phyloP scores from a whole-genome alignment of 2,113 vertebrate species.

The Macheiramphus alcinus region DNA sequence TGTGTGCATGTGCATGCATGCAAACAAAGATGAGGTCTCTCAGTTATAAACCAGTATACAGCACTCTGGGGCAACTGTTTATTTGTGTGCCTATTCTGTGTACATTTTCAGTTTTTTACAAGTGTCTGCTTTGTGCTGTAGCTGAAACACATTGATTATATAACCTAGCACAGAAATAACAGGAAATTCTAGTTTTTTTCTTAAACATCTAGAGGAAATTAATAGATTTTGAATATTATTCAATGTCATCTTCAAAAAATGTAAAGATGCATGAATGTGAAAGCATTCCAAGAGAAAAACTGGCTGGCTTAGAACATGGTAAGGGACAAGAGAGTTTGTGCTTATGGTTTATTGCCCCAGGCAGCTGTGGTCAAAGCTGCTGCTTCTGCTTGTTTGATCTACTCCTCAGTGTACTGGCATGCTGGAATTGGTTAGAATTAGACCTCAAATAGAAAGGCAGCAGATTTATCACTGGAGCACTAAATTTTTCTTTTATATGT shows the following conservation, averaged over 20 bases:
- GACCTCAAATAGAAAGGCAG: background rate
- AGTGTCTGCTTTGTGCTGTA: background rate
- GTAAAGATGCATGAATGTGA: background rate
- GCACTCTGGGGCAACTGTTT: background rate
- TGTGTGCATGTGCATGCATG: background rate
- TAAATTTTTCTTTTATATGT: background rate
- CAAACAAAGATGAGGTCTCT: background rate
- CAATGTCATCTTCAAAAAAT: background rate
- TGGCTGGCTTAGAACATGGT: background rate
- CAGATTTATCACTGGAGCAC: background rate
- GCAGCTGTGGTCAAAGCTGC: background rate
- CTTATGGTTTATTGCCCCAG: background rate
- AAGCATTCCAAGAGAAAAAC: background rate
- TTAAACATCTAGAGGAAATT: background rate
- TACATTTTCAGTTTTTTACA: background rate
- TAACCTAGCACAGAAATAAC: background rate
- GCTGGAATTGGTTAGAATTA: background rate
- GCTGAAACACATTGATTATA: conserved; percentile 8
- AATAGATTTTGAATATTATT: background rate
- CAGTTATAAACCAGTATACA: background rate
- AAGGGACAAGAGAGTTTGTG: background rate
- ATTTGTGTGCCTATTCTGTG: background rate
- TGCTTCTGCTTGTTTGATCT: background rate
- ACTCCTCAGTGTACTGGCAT: background rate
- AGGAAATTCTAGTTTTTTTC: background rate